These are phyloP conservation scores for Tapera naevia DNA, from an alignment of 2,797 vertebrate species.

Conservation along the genomic window DNA sequence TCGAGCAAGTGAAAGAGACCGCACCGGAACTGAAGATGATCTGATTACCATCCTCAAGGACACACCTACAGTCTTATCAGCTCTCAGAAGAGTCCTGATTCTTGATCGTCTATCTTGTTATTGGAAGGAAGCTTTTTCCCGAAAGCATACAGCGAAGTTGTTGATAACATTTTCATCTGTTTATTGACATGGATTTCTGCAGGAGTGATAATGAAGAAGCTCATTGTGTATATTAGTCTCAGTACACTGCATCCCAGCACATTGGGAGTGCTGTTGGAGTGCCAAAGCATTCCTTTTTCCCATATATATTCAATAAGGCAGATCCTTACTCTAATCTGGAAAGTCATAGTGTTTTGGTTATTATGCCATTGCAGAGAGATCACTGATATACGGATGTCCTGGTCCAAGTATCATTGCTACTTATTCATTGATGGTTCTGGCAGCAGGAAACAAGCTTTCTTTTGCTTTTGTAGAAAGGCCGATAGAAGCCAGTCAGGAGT, in stretches of 20 bases:
- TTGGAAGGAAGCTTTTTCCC: not conserved
- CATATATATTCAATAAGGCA: not conserved
- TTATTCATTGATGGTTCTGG: not conserved
- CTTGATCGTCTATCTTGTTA: not conserved
- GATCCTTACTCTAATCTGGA: not conserved
- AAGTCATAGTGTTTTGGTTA: not conserved
- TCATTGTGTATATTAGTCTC: not conserved
- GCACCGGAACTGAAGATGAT: not conserved
- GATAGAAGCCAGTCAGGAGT: not conserved
- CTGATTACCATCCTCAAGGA: not conserved
- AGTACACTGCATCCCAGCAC: not conserved
- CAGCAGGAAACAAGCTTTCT: not conserved
- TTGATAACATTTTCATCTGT: not conserved
- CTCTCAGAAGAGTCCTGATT: not conserved
- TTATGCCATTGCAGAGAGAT: not conserved
- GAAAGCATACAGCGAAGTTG: not conserved
- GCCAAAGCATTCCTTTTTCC: not conserved
- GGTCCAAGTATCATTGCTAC: not conserved
- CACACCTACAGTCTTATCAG: not conserved
- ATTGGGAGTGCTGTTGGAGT: not conserved
- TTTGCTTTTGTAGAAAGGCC: not conserved
- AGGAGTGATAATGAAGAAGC: not conserved
- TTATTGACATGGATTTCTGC: not conserved
- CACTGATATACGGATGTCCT: not conserved
- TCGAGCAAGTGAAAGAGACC: not conserved